Base-by-base conservation (phyloP, 1,140 invertebrate genomes). In the Periplaneta americana region DNA sequence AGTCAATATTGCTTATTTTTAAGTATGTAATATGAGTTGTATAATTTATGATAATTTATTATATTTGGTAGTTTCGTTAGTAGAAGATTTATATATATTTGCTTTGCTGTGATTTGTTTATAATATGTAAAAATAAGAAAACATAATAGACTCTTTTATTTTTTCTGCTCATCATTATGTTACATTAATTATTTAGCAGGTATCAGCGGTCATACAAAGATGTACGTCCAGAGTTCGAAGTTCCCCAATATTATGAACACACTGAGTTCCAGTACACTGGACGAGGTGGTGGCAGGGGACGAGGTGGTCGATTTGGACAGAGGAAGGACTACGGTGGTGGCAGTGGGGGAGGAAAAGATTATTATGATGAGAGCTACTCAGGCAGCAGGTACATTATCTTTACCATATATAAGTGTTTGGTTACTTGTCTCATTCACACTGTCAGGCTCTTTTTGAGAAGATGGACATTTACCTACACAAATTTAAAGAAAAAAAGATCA, bases 331-430 rank as follows among this genome's bases (percentile, higher is more conserved):
- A 80, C 74, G 36, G 36, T 31, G 11, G 34, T n/a, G 34, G 76
- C 8, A 32, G 36, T 34, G 76, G 36, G n/a, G 33, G n/a, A 34
- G 36, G 33, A 22, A 80, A 80, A 80, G 80, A 80, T 34, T 80
- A 80, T 66, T 74, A 48, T 22, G 80, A 80, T 37, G 48, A 80
- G 34, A 80, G 80, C 48, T 80, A 75, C 77, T 66, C 48, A n/a
- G 48, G 48, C 76, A 80, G n/a, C 80, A 80, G 80, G 80, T 80
- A 80, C 74, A 35, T 74, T 5, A 80, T 31, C 57, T 28, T 80
- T 80, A 34, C 37, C 35, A 34, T 80, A 35, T 66, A 75, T 80
- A 35, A 74, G 34, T 80, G 80, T 36, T 17, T 22, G 17, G 31
- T 66, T 66, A 66, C 22, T 66, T 66, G 48, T 66, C 28, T 28